A percentile compares a stretch with the other conserved stretches of the same genome.
Conservation (phyloP, 2,113 vertebrate species). For the Equus quagga region DNA sequence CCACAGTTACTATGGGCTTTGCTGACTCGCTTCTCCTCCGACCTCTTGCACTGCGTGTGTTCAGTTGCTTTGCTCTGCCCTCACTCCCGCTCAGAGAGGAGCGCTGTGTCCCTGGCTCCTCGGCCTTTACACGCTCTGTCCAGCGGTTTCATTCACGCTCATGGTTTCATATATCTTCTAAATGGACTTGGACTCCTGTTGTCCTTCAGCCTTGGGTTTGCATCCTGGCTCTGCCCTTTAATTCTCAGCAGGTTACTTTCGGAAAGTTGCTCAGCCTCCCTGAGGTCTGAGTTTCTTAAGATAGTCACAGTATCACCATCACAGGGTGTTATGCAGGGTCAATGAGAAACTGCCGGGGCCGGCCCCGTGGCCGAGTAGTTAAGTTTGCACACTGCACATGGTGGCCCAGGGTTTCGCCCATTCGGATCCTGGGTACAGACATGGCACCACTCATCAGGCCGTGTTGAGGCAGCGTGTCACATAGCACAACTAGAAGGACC, state of each 20-base stretch:
- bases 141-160: background rate
- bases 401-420: too few species aligned
- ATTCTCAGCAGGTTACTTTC: background rate
- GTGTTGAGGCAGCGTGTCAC: too few species aligned
- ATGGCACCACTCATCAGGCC: too few species aligned
- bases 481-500: too few species aligned
- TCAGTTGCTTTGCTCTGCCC: background rate
- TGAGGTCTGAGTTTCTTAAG: background rate
- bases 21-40: too few species aligned
- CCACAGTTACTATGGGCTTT: background rate
- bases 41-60: fast-evolving
- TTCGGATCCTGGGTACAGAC: too few species aligned
- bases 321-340: background rate
- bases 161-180: background rate
- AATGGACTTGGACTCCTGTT: background rate
- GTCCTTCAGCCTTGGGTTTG: background rate
- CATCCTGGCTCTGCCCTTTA: background rate
- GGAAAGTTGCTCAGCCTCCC: background rate
- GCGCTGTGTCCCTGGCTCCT: background rate
- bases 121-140: background rate
- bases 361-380: too few species aligned
- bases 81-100: background rate
- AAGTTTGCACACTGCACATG: too few species aligned
- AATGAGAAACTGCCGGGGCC: background rate
- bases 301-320: background rate